Percentiles rank a stretch among this genome's conserved stretches.
Conservation (phyloP, 2,888 invertebrate species). For the Aporophyla lueneburgensis region DNA sequence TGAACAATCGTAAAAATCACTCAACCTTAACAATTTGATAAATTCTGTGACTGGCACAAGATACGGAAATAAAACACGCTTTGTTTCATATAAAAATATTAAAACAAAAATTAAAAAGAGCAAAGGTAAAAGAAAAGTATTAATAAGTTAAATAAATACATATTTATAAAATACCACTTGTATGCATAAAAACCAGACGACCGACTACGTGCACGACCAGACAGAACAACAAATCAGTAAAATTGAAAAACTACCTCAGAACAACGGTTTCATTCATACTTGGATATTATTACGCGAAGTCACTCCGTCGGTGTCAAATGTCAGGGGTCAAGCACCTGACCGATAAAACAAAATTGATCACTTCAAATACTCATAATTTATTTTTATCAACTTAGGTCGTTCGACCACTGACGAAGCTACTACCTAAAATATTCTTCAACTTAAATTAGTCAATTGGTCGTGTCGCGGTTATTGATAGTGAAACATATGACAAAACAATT, state of each 20-base stretch:
- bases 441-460: slow-evolving; percentile 35
- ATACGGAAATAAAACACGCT: slow-evolving; percentile 36
- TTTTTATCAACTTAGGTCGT: slow-evolving; percentile 36
- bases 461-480: slow-evolving; percentile 22
- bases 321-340: slow-evolving; percentile 71
- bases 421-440: slow-evolving; percentile 21
- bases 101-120: slow-evolving; percentile 32
- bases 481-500: slow-evolving; percentile 42
- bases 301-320: slow-evolving; percentile 70
- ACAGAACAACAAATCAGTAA: slow-evolving; percentile 49
- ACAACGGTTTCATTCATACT: slow-evolving; percentile 60
- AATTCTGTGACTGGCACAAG: slow-evolving; percentile 23
- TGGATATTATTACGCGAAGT: slow-evolving; percentile 47
- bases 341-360: slow-evolving; percentile 50
- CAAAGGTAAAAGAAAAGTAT: slow-evolving; percentile 32
- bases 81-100: slow-evolving; percentile 14
- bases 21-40: slow-evolving; percentile 49
- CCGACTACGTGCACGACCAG: slow-evolving; percentile 23
- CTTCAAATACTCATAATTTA: slow-evolving; percentile 34
- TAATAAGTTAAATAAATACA: slow-evolving; percentile 6
- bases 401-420: slow-evolving; percentile 9
- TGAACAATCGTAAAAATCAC: slow-evolving; percentile 55
- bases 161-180: slow-evolving; percentile 32
- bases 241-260: slow-evolving; percentile 29
- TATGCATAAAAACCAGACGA: slow-evolving; percentile 41